These are phyloP conservation scores for Hyposoter didymator DNA, from an alignment of 2,888 invertebrate species.

Conservation along the genomic window DNA sequence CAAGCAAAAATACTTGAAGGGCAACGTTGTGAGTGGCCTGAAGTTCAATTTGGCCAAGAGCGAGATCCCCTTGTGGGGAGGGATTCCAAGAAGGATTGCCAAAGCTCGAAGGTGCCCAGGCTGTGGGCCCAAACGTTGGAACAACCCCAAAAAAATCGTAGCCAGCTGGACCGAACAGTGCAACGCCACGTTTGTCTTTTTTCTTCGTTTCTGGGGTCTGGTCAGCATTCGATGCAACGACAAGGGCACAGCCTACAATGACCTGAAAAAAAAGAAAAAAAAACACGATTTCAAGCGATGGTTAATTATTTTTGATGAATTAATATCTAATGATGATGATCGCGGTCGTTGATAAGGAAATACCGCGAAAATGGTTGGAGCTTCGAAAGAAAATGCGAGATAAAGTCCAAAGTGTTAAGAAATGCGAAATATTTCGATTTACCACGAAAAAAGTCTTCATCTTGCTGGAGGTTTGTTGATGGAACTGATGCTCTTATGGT, in stretches of 20 bases:
- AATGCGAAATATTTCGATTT: conserved; percentile 35
- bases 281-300: no score
- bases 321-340: background rate
- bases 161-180: conserved; percentile 76
- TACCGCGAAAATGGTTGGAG: background rate
- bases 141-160: conserved; percentile 77
- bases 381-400: background rate
- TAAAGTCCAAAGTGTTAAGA: background rate
- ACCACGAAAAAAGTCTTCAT: conserved; percentile 78
- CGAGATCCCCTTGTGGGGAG: conserved; percentile 75
- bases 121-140: conserved; percentile 72
- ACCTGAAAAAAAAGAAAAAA: conserved; percentile 70
- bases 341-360: no score
- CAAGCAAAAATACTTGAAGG: conserved; percentile 76
- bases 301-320: background rate
- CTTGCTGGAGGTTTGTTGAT: conserved; percentile 71
- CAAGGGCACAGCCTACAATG: conserved; percentile 69
- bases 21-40: conserved; percentile 82
- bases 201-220: conserved; percentile 64
- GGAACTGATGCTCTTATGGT: conserved; percentile 71
- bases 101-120: conserved; percentile 73
- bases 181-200: conserved; percentile 80
- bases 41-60: conserved; percentile 79
- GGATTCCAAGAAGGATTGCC: conserved; percentile 75
- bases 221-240: conserved; percentile 64